Evolutionary conservation across 2,888 invertebrate species (phyloP).

Genomic region (Synanthedon tipuliformis): DNA sequence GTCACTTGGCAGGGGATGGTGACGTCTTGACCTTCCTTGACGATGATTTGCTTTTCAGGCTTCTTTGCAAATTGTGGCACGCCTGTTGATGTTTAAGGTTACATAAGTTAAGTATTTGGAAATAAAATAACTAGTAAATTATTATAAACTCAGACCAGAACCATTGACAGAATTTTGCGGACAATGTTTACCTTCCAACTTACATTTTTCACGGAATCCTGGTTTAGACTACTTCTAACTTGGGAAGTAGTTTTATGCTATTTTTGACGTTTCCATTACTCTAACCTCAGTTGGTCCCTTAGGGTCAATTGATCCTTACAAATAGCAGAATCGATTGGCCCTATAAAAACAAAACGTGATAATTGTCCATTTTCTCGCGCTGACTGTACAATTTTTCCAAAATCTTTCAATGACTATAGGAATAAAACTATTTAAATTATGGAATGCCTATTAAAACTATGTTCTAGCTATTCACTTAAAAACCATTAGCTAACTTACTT

Average conservation of each 20-base stretch:
- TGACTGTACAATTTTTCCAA: background rate
- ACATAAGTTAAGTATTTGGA: too few species aligned
- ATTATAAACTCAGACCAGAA: background rate
- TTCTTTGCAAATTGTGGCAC: slow-evolving; percentile 27
- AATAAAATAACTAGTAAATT: too few species aligned
- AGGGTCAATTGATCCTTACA: too few species aligned
- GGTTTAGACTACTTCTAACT: too few species aligned
- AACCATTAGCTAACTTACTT: slow-evolving; percentile 48
- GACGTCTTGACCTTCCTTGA: slow-evolving; percentile 28
- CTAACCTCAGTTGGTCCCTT: too few species aligned
- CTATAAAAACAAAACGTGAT: background rate
- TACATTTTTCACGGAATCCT: too few species aligned
- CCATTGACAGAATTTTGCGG: too few species aligned
- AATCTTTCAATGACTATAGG: background rate
- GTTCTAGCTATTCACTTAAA: background rate
- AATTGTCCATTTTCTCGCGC: background rate
- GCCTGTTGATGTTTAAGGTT: slow-evolving; percentile 19
- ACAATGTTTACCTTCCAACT: too few species aligned
- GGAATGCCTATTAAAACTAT: background rate
- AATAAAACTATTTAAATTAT: background rate
- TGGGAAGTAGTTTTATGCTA: too few species aligned
- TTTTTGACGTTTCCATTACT: too few species aligned
- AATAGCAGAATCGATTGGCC: too few species aligned
- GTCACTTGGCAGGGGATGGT: slow-evolving; percentile 33
- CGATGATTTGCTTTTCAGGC: slow-evolving; percentile 19